Base-by-base conservation (phyloP, 2,797 vertebrate species). In the Coregonus suidteri region DNA sequence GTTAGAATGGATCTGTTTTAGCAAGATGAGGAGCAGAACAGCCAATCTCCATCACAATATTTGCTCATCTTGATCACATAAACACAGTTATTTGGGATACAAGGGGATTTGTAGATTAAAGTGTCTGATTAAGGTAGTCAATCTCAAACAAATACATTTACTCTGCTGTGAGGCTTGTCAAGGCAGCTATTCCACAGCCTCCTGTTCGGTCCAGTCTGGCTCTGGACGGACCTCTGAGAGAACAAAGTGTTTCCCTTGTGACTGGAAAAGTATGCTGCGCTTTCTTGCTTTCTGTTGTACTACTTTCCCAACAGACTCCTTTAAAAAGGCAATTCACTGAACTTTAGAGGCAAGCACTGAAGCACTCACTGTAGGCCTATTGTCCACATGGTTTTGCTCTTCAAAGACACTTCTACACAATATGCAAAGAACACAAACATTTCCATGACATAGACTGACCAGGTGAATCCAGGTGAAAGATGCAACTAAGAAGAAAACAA, bases 221-320 rank as follows among this genome's bases (percentile, higher is more conserved):
- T 71, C n/a, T 13, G 6, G 41, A 13, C 37, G n/a, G 13, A 41
- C 18, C 53, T 20, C 56, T 53, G 47, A 15, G 4, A 71, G 51
- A 71, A 53, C 20, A 71, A 52, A 52, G 13, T 71, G 51, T 7
- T 52, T 53, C 47, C 70, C 20, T 71, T 52, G 70, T 71, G n/a
- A 20, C 47, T 52, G 51, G 15, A 71, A 16, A 71, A 25, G 20
- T 71, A 53, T 71, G 3, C 70, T 54, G 70, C 9, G 9, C 3
- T 72, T 30, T 72, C 5, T 71, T 30, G 52, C 25, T 30, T 53
- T 30, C 67, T 41, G 67, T 69, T 35, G 35, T 20, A 16, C 35
- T 69, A 18, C 67, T 71, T 51, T 72, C 30, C 70, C 13, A 51
- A 54, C 70, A 72, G 51, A 54, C 47, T 15, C 25, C 15, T 34